These are phyloP conservation scores for Cynopterus brachyotis DNA, from an alignment of 2,113 vertebrate species.

Conservation along the genomic window DNA sequence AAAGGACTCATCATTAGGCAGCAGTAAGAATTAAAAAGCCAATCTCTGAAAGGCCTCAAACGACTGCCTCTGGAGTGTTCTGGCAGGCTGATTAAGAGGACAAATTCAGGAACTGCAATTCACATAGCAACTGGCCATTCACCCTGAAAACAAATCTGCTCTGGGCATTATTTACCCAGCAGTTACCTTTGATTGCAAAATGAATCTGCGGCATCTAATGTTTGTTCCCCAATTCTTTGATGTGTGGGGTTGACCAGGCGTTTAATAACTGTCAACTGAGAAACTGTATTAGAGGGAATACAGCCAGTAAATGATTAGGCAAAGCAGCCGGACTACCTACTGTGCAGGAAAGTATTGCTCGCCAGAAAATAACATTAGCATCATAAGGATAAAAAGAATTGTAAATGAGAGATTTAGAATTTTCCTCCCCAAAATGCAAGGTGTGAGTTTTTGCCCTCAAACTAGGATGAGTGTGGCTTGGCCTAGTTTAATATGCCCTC, in stretches of 20 bases:
- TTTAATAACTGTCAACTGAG: slow-evolving; percentile 69
- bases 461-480: neutral
- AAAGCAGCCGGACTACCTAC: neutral
- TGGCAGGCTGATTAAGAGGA: slow-evolving; percentile 5
- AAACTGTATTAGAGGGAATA: slow-evolving; percentile 50
- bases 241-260: slow-evolving; percentile 33
- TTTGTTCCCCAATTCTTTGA: slow-evolving; percentile 37
- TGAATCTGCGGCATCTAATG: neutral
- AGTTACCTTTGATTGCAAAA: slow-evolving; percentile 60
- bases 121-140: slow-evolving; percentile 47
- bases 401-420: neutral
- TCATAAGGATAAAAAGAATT: slow-evolving; percentile 24
- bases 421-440: neutral
- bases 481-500: neutral
- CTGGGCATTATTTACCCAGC: slow-evolving; percentile 40
- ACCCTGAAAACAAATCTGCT: slow-evolving; percentile 52
- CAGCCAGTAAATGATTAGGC: slow-evolving; percentile 50
- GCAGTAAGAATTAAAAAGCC: slow-evolving; percentile 50
- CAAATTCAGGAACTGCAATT: slow-evolving; percentile 3
- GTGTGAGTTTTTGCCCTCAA: neutral
- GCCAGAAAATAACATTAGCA: slow-evolving; percentile 19
- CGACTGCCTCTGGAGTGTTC: neutral
- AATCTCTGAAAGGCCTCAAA: neutral
- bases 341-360: neutral
- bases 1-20: neutral